phyloP scores from a whole-genome alignment of 2,797 vertebrate species.

The Pseudochromis fuscus region DNA sequence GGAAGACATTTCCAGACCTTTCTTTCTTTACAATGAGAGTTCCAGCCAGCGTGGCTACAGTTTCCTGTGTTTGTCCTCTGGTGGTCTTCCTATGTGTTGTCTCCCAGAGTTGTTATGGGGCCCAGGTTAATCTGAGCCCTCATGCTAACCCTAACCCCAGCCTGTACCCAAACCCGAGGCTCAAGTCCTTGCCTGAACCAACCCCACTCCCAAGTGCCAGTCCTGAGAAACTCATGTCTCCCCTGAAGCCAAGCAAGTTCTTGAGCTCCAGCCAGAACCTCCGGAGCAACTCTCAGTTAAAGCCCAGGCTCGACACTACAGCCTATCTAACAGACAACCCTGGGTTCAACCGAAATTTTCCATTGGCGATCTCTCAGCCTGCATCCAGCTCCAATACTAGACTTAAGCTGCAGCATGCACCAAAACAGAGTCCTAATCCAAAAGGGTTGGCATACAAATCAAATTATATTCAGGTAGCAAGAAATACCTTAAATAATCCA shows the following conservation, averaged over 20 bases:
- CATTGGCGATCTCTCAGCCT: not conserved
- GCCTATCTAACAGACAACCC: conserved; percentile 1
- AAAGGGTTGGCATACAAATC: conserved; percentile 1
- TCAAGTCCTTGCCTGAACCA: conserved; percentile 22
- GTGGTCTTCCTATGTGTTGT: conserved; percentile 92
- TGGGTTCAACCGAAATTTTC: conserved; percentile 6
- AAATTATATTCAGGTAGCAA: conserved; percentile 4
- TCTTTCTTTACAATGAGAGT: conserved; percentile 91
- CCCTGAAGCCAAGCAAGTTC: conserved; percentile 3
- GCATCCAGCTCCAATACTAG: conserved; percentile 23
- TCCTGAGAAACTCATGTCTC: conserved; percentile 11
- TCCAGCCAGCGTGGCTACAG: conserved; percentile 80
- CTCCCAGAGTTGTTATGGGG: conserved; percentile 89
- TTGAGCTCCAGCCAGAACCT: conserved; percentile 6
- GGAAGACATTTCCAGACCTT: conserved; percentile 32
- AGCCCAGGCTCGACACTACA: conserved; percentile 12
- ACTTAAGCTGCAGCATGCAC: conserved; percentile 1
- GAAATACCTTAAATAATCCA: conserved; percentile 4
- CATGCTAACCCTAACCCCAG: conserved; percentile 18
- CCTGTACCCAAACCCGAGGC: conserved; percentile 19
- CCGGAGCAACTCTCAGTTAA: conserved; percentile 19
- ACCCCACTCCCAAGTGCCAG: conserved; percentile 10
- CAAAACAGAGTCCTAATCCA: conserved; percentile 23
- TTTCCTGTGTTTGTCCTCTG: conserved; percentile 88
- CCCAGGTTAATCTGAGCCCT: conserved; percentile 53